phyloP scores from a whole-genome alignment of 1,140 invertebrate genomes.

The Lerema accius region DNA sequence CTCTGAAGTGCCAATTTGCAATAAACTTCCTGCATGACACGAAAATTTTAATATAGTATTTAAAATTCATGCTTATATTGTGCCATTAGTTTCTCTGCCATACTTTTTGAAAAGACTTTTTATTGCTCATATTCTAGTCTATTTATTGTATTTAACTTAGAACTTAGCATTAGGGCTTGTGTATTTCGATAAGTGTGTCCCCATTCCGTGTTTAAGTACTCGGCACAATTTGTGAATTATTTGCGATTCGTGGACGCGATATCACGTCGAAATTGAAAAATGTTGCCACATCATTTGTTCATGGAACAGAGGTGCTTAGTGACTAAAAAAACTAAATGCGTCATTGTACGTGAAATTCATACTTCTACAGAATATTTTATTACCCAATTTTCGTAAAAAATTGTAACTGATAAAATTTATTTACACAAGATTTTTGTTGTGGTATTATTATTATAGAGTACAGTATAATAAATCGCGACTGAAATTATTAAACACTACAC shows the following conservation, averaged over 20 bases:
- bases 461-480: too few relatives aligned
- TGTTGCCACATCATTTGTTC: background rate
- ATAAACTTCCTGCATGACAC: conserved; percentile 10
- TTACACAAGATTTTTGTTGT: too few relatives aligned
- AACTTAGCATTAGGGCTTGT: conserved; percentile 33
- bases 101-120: conserved; percentile 66
- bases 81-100: conserved; percentile 74
- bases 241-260: background rate
- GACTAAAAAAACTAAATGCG: background rate
- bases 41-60: conserved; percentile 16
- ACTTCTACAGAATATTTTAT: too few relatives aligned
- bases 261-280: background rate
- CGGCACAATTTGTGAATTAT: background rate
- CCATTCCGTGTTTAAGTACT: background rate
- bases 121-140: conserved; percentile 82
- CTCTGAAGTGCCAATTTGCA: conserved; percentile 60
- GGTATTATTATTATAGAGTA: too few relatives aligned
- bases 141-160: conserved; percentile 70
- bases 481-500: too few relatives aligned
- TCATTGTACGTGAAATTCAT: too few relatives aligned
- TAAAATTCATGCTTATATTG: conserved; percentile 40
- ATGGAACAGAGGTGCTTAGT: background rate
- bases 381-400: too few relatives aligned
- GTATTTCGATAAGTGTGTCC: background rate
- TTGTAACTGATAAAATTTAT: too few relatives aligned